Conservation (phyloP, 2,797 vertebrate species). For the Microctenopoma stevenorrisi region DNA sequence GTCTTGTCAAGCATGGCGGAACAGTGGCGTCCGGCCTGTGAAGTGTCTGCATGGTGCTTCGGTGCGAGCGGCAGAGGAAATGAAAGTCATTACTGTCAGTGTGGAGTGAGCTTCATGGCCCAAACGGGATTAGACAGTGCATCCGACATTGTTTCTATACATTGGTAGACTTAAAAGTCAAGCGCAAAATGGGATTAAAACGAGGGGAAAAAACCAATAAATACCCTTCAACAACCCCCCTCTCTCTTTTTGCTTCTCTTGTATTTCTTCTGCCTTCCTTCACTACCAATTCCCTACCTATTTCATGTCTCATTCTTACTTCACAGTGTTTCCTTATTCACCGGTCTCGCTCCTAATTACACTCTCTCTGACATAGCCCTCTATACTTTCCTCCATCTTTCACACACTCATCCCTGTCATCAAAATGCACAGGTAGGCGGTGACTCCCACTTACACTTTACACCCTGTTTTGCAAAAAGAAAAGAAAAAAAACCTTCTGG, state of each 20-base stretch:
- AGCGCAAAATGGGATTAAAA: slow-evolving; percentile 87
- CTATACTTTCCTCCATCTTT: slow-evolving; percentile 49
- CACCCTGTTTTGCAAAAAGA: slow-evolving; percentile 44
- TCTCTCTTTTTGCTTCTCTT: slow-evolving; percentile 45
- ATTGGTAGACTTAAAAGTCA: slow-evolving; percentile 86
- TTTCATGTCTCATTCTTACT: slow-evolving; percentile 64
- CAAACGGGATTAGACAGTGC: slow-evolving; percentile 84
- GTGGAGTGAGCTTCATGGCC: slow-evolving; percentile 82
- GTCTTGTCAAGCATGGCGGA: slow-evolving; percentile 70
- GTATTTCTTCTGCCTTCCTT: slow-evolving; percentile 56
- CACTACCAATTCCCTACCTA: slow-evolving; percentile 53
- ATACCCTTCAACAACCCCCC: slow-evolving; percentile 77
- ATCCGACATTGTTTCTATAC: slow-evolving; percentile 86
- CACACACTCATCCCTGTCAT: slow-evolving; percentile 61
- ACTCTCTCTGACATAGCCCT: slow-evolving; percentile 50
- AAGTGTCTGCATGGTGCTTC: slow-evolving; percentile 68
- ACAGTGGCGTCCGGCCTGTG: slow-evolving; percentile 66
- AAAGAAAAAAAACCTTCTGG: slow-evolving; percentile 56
- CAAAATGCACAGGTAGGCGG: slow-evolving; percentile 66
- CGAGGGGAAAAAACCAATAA: slow-evolving; percentile 76
- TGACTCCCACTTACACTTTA: slow-evolving; percentile 55
- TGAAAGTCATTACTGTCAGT: slow-evolving; percentile 83
- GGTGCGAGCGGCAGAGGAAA: slow-evolving; percentile 72
- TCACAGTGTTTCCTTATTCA: slow-evolving; percentile 48
- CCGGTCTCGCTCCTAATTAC: slow-evolving; percentile 49